These are phyloP conservation scores for Perca schrenkii DNA, from an alignment of 2,113 vertebrate species.

Conservation along the genomic window DNA sequence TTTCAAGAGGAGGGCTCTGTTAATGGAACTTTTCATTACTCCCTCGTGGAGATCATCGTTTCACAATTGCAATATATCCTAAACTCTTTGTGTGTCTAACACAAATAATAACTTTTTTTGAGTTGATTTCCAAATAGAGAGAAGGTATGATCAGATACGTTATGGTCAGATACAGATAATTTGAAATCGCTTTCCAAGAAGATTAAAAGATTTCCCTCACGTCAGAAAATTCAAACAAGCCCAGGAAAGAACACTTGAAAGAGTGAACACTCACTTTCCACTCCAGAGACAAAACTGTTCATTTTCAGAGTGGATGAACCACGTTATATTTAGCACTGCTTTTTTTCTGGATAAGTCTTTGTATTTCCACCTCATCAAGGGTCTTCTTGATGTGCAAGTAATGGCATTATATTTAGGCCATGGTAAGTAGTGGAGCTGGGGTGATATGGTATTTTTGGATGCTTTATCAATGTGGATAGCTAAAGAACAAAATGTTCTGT, in stretches of 20 bases:
- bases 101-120: conserved; percentile 24
- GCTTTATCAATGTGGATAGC: conserved; percentile 41
- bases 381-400: conserved; percentile 20
- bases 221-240: conserved; percentile 24
- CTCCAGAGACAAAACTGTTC: conserved; percentile 10
- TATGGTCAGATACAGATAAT: background rate
- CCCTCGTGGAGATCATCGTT: conserved; percentile 30
- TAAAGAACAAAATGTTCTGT: conserved; percentile 58
- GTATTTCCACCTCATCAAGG: conserved; percentile 21
- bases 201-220: conserved; percentile 19
- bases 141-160: background rate
- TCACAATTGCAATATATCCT: conserved; percentile 60
- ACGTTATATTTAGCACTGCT: conserved; percentile 30
- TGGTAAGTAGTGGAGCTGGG: background rate
- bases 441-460: conserved; percentile 13
- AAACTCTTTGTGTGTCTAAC: conserved; percentile 31
- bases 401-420: conserved; percentile 22
- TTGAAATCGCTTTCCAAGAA: conserved; percentile 12
- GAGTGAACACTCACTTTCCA: conserved; percentile 28
- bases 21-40: conserved; percentile 30
- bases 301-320: conserved; percentile 21
- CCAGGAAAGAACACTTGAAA: conserved; percentile 65
- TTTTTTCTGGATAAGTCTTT: conserved; percentile 28
- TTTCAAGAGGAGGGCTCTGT: conserved; percentile 66
- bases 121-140: background rate